Base-by-base conservation (phyloP, 2,888 invertebrate genomes). In the Dicyrtomina minuta region DNA sequence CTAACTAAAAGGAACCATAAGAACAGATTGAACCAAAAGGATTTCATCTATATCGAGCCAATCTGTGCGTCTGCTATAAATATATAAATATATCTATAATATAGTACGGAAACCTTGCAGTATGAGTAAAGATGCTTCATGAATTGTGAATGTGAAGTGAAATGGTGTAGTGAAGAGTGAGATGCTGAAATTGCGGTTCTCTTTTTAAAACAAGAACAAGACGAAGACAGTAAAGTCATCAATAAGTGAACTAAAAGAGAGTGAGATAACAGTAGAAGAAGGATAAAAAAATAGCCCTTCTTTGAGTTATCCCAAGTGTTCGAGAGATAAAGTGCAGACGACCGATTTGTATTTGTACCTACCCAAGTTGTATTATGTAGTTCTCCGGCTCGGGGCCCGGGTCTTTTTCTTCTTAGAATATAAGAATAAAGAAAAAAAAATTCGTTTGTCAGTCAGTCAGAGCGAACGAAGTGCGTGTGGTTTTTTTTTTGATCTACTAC, bases 121-220 rank as follows among this genome's bases (percentile, higher is more conserved):
- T n/a, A n/a, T n/a, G n/a, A n/a, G n/a, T n/a, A n/a, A n/a, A n/a
- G n/a, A n/a, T n/a, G n/a, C n/a, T n/a, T n/a, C n/a, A n/a, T n/a
- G n/a, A 33, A 8, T 33, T 33, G 8, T 8, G 33, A 33, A 33
- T 33, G 33, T 33, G 33, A 33, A 33, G 33, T 33, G 33, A 33
- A 33, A 33, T 33, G 33, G 33, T 51, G 8, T 51, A 51, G 65
- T 65, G 65, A 39, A n/a, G 65, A 65, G 22, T 65, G 65, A 65
- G 41, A 65, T 65, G 55, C 55, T 65, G 65, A 65, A 65, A 65
- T 65, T 65, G 65, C 65, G 65, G 65, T 65, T 65, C 55, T 20
- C 44, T 44, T 60, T 60, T 33, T 60, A 13, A 22, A 44, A 41
- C 20, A 58, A 15, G 17, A 33, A 46, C 4, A 46, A 13, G 17